Evolutionary conservation across 1,140 invertebrate genomes (phyloP).

Genomic region (Whitmania pigra): DNA sequence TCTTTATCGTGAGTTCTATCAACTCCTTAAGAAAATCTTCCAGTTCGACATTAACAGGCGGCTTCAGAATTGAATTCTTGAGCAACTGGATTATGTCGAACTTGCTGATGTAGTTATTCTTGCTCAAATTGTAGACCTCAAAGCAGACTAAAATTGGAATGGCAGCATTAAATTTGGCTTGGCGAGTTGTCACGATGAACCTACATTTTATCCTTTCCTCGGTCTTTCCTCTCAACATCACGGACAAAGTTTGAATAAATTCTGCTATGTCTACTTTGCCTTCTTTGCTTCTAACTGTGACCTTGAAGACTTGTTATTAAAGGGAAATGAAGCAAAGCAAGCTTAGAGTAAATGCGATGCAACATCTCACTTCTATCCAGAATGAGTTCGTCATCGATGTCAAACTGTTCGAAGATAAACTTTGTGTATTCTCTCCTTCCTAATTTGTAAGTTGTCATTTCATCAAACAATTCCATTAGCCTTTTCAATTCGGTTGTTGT

Average conservation of each 20-base stretch:
- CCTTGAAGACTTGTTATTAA: neutral
- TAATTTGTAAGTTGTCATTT: constrained; percentile 12
- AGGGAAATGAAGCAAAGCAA: too few relatives aligned
- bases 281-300: constrained; percentile 5
- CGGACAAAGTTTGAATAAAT: constrained; percentile 10
- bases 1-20: constrained; percentile 7
- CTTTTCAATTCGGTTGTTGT: constrained; percentile 3
- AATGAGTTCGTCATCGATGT: constrained; percentile 4
- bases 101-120: constrained; percentile 9
- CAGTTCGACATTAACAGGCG: neutral
- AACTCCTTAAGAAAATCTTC: constrained; percentile 9
- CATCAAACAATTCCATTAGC: constrained; percentile 13
- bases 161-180: neutral
- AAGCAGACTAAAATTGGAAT: constrained; percentile 6
- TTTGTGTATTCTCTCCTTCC: neutral
- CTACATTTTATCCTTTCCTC: constrained; percentile 7
- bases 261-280: constrained; percentile 10
- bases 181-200: neutral
- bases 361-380: constrained; percentile 6
- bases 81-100: constrained; percentile 12
- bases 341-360: too few relatives aligned
- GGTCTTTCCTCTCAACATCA: constrained; percentile 3
- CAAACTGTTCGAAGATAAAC: constrained; percentile 10
- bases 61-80: constrained; percentile 12
- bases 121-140: constrained; percentile 10